Percentiles rank a stretch among this genome's conserved stretches.
Evolutionary conservation across 2,113 vertebrate genomes (phyloP).

Genomic region (Chionodraco myersi): DNA sequence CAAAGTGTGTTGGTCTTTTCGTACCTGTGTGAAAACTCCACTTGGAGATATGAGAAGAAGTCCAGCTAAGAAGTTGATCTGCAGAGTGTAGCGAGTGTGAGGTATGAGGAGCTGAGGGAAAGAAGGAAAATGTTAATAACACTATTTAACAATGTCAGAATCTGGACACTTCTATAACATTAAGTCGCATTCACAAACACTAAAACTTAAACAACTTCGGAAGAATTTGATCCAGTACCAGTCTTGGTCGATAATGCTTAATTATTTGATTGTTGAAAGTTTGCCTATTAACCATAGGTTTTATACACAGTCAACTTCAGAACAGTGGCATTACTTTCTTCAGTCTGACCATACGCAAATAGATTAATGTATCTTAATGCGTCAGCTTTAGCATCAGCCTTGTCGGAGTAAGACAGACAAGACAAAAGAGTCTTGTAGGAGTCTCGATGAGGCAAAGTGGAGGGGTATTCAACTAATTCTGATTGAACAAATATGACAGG

Average conservation of each 20-base stretch:
- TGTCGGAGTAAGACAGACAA: too few relatives aligned
- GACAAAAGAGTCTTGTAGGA: too few relatives aligned
- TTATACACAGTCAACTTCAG: neutral
- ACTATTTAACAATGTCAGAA: neutral
- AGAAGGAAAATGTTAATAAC: neutral
- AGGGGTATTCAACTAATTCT: too few relatives aligned
- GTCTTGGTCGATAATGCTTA: neutral
- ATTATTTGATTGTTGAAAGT: neutral
- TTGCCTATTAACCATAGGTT: neutral
- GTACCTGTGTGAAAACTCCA: conserved; percentile 62
- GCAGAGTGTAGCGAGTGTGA: conserved; percentile 76
- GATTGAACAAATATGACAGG: too few relatives aligned
- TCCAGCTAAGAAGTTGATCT: conserved; percentile 73
- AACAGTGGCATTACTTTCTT: neutral
- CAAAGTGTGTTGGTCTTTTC: neutral
- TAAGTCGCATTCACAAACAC: neutral
- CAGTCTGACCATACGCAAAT: conserved; percentile 18
- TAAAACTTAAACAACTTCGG: neutral
- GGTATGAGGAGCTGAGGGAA: conserved; percentile 68
- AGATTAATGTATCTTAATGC: neutral
- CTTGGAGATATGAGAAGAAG: conserved; percentile 49
- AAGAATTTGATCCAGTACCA: neutral
- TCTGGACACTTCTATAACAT: neutral
- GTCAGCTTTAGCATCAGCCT: too few relatives aligned
- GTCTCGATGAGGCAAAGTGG: too few relatives aligned